Evolutionary conservation across 37 sponge, comb jelly and placozoan genomes (phyloP), one percentile per base, ranked within the genome.

Genomic region (Ianthella basta): DNA sequence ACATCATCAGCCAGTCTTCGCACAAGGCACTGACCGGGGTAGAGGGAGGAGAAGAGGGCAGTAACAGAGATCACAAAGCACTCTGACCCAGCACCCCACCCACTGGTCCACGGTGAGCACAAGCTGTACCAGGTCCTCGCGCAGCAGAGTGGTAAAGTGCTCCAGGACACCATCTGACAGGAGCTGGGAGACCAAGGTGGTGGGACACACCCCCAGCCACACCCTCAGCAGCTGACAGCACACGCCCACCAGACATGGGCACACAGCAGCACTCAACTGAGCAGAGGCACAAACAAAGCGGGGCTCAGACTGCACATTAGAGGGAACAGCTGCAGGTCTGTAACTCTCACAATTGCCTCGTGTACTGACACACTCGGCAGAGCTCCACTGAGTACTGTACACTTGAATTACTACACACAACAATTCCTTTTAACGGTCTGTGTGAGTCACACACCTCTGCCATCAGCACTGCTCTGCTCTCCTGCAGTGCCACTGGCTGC

Each of bases 151-250:
- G 8, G 50, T 8, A 44, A 44, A 44, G 50, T 44, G 50, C 50
- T 44, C 50, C 50, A 36, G 33, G 57, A 81, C 59, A 69, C 24
- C 30, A 20, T 27, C 55, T 14, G 66, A 39, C 20, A 81, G 23
- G 12, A 87, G 59, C 70, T 81, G 70, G 41, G 30, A 15, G 60
- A 81, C 41, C 83, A 67, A 68, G 70, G 35, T 15, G 19, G 24
- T 33, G 18, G 33, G 32, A n/a, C 29, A 30, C 34, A 30, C 27
- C 18, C 32, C 18, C 3, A n/a, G 34, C 70, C 70, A 69, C 18
- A 30, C 34, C 18, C 70, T 69, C 32, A 69, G 33, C 32, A 69
- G 70, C 35, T 30, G 70, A 30, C 35, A 30, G 19, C 35, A 4
- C 19, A 29, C 34, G 4, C 34, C 70, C 70, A 69, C 70, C 19